Percentiles rank a stretch among this genome's conserved stretches.
Evolutionary conservation across 2,113 vertebrate genomes (phyloP).

Genomic region (Catharus minimus): DNA sequence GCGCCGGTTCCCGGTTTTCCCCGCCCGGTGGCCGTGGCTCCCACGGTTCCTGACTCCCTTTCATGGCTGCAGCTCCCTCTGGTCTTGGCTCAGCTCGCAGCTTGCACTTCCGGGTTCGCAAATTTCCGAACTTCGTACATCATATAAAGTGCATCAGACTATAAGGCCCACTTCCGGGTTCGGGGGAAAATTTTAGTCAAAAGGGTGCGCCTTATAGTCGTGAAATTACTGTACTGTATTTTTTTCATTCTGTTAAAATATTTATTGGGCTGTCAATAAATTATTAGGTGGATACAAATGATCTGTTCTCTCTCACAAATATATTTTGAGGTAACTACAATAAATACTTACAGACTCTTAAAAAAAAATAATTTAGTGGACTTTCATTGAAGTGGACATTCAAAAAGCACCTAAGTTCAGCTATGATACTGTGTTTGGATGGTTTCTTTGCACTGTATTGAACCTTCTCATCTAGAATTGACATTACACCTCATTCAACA

Average conservation of each 20-base stretch:
- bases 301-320: accelerated
- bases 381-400: not conserved
- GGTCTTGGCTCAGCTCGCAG: no score
- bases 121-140: no score
- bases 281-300: not conserved
- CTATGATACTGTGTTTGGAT: not conserved
- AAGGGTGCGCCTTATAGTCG: no score
- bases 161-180: no score
- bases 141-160: no score
- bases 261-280: not conserved
- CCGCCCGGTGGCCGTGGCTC: no score
- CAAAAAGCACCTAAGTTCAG: not conserved
- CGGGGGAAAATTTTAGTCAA: no score
- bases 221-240: not conserved
- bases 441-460: not conserved
- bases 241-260: not conserved
- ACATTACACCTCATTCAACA: not conserved
- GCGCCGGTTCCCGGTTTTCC: no score
- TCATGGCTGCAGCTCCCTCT: no score
- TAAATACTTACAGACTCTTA: not conserved
- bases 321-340: not conserved
- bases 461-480: not conserved
- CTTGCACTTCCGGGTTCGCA: no score
- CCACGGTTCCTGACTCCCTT: no score
- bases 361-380: not conserved